Percentiles rank a stretch among this genome's conserved stretches.
Conservation (phyloP, 1,140 invertebrate species). For the Diabrotica undecimpunctata region DNA sequence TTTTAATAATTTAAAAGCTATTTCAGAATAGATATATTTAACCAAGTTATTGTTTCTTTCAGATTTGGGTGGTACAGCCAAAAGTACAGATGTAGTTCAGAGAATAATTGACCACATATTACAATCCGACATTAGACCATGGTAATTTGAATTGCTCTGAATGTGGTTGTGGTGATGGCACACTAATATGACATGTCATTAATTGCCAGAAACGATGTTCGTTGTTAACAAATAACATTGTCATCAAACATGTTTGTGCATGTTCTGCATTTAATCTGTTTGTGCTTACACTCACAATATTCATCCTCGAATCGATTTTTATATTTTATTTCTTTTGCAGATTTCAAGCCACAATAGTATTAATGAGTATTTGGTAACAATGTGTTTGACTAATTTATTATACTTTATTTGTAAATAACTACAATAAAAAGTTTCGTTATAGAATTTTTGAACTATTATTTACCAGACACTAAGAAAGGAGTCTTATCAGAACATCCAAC, state of each 20-base stretch:
- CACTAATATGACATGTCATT: background rate
- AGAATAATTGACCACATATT: constrained; percentile 63
- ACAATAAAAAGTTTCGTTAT: too few species aligned
- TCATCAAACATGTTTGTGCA: constrained; percentile 1
- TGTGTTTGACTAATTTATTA: background rate
- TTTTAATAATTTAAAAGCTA: too few species aligned
- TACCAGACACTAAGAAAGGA: too few species aligned
- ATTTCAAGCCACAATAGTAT: background rate
- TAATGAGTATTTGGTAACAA: background rate
- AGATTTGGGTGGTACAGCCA: constrained; percentile 64
- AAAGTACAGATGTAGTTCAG: constrained; percentile 66
- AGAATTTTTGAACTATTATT: too few species aligned
- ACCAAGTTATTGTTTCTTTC: constrained; percentile 17
- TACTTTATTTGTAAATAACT: background rate
- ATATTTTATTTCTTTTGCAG: constrained; percentile 1
- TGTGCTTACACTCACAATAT: background rate
- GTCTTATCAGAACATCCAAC: too few species aligned
- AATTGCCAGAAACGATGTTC: background rate
- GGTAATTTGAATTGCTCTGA: constrained; percentile 33
- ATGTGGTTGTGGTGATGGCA: constrained; percentile 4
- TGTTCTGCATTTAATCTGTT: background rate
- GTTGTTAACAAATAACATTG: background rate
- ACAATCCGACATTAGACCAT: constrained; percentile 42
- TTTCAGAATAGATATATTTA: too few species aligned
- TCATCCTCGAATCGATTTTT: background rate